Base-by-base conservation (phyloP, 2,888 invertebrate genomes). In the Eilema sororculum region DNA sequence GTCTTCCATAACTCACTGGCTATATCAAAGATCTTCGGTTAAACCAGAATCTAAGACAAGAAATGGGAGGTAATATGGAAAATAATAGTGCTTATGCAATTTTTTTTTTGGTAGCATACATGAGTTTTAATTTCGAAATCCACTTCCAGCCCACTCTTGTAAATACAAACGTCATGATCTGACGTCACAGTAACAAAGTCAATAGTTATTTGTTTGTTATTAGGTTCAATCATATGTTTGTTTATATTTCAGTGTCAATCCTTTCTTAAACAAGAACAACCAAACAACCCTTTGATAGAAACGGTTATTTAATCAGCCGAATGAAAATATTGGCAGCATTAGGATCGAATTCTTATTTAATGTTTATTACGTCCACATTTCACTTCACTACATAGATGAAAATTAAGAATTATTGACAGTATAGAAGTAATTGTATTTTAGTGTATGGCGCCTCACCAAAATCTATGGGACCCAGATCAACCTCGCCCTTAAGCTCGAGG, bases 201-300 rank as follows among this genome's bases (percentile, higher is more conserved):
- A 67, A 41, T 30, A 67, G 30, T 56, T 13, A 58, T 59, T 46
- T 67, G 60, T 67, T 61, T 67, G 30, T n/a, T 24, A 41, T 25
- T n/a, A 66, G 28, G 60, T 67, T 67, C 30, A 67, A 46, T 52
- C 41, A 10, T 28, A 13, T 52, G 22, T 60, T 46, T 60, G 46
- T 67, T 61, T 61, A 25, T 24, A 4, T 59, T 30, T 25, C 24
- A 9, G 33, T 56, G 62, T 65, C 65, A 65, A 65, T 16, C 22
- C 20, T 58, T 25, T 28, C 37, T n/a, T 24, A 28, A 25, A 41
- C 41, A 62, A 62, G 16, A 41, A 22, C 30, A 62, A 24, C 16
- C n/a, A 60, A 60, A 62, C 37, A 62, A 25, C 41, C 62, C 33
- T 57, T 57, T 65, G 20, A 33, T 52, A 24, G 24, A 33, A 24